Base-by-base conservation (phyloP, 2,888 invertebrate genomes). In the Cosmorhoe ocellata region DNA sequence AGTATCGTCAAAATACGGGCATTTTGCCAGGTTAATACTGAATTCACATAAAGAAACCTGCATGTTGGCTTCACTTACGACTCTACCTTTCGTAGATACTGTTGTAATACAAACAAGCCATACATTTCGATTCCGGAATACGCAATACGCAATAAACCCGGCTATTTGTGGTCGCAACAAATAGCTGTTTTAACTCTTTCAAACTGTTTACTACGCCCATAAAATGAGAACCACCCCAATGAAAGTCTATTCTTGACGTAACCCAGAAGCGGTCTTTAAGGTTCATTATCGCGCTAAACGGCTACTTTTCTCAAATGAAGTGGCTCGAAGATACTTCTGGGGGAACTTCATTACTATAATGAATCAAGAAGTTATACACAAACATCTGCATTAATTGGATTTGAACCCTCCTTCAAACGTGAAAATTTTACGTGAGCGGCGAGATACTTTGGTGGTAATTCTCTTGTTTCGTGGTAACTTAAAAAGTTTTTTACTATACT, bases 161-260 rank as follows among this genome's bases (percentile, higher is more conserved):
- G 59, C 75, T 77, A 78, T 83, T 84, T 76, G 85, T 70, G 86
- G 85, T 79, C 55, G 62, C 64, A 68, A 68, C 75, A 71, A 83
- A 84, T 79, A 71, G 76, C 64, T 72, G 71, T 81, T 81, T n/a
- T 76, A 82, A 80, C 80, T 81, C 82, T 78, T 84, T 79, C 71
- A 65, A 71, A 69, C 72, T 66, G 71, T 86, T 84, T 79, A 86
- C 74, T 70, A 64, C 64, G 38, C 61, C 69, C 74, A 72, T 84
- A 79, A 84, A 84, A 74, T 72, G 68, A 71, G 76, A 79, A 78
- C 75, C 69, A 69, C 66, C 66, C 65, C 61, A 69, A 68, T 64
- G 70, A 74, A 74, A 71, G 71, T 78, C 81, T 82, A 84, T 83
- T 84, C 66, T 66, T 55, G 40, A 22, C 37, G 69, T 49, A 51